These are phyloP conservation scores for Sarcophaga bullata DNA, from an alignment of 1,140 invertebrate species.

Conservation along the genomic window DNA sequence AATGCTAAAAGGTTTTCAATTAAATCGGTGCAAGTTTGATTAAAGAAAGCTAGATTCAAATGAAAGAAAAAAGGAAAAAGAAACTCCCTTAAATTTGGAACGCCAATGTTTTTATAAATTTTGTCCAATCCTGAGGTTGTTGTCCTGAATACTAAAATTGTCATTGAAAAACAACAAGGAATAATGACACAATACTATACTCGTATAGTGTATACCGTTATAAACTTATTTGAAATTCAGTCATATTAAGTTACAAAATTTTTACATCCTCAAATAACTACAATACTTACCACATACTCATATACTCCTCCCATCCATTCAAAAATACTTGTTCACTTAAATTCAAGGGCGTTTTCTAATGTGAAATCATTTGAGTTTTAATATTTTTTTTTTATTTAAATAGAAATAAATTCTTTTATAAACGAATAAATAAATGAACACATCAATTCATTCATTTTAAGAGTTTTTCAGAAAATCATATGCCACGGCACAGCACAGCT, in stretches of 20 bases:
- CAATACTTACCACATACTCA: neutral
- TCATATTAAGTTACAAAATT: slow-evolving; percentile 5
- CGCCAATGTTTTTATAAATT: no score
- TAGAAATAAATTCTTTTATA: slow-evolving; percentile 19
- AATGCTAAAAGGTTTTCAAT: no score
- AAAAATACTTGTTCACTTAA: neutral
- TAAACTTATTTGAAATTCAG: slow-evolving; percentile 1
- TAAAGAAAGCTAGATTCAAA: no score
- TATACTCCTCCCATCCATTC: neutral
- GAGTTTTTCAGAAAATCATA: neutral
- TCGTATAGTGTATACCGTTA: neutral
- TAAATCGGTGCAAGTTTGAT: no score
- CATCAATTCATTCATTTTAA: slow-evolving; percentile 33
- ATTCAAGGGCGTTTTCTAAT: neutral
- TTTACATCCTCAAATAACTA: neutral
- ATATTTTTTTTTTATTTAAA: slow-evolving; percentile 27
- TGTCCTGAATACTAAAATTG: no score
- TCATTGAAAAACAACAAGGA: no score
- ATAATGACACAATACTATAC: no score
- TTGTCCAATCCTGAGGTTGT: no score
- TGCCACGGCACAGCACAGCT: no score
- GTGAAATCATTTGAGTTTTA: neutral
- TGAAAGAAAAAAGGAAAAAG: no score
- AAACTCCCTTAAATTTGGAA: no score
- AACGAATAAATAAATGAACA: slow-evolving; percentile 20